These are phyloP conservation scores for Zele albiditarsus DNA, from an alignment of 2,888 invertebrate species.

Conservation along the genomic window DNA sequence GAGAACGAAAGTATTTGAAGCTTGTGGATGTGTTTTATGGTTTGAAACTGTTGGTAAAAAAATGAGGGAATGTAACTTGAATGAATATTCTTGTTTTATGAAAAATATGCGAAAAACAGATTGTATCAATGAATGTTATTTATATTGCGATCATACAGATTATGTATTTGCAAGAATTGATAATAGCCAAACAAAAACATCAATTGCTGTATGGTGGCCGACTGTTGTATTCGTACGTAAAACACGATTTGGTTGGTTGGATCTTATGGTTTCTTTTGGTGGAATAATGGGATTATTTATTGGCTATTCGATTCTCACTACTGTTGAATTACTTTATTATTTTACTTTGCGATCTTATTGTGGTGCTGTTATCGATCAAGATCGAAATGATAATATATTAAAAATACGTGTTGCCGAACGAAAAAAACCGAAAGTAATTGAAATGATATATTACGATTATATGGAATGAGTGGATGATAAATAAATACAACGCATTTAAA, in stretches of 20 bases:
- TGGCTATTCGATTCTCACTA: constrained; percentile 85
- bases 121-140: constrained; percentile 78
- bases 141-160: constrained; percentile 84
- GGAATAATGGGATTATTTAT: constrained; percentile 78
- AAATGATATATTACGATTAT: constrained; percentile 40
- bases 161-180: constrained; percentile 83
- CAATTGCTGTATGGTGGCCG: constrained; percentile 78
- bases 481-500: constrained; percentile 37
- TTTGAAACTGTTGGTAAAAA: constrained; percentile 41
- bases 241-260: constrained; percentile 89
- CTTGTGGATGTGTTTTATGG: constrained; percentile 61
- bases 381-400: constrained; percentile 39
- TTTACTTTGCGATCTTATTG: constrained; percentile 83
- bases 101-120: constrained; percentile 74
- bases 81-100: constrained; percentile 74
- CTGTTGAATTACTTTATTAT: constrained; percentile 85
- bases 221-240: constrained; percentile 86
- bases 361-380: constrained; percentile 57
- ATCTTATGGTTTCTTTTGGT: constrained; percentile 79
- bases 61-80: constrained; percentile 49
- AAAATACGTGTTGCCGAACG: not conserved
- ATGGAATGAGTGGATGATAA: constrained; percentile 31
- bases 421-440: constrained; percentile 18
- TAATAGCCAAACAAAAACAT: constrained; percentile 60
- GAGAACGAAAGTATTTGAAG: constrained; percentile 32